Evolutionary conservation across 2,113 vertebrate genomes (phyloP).

Genomic region (Synchiropus splendidus): DNA sequence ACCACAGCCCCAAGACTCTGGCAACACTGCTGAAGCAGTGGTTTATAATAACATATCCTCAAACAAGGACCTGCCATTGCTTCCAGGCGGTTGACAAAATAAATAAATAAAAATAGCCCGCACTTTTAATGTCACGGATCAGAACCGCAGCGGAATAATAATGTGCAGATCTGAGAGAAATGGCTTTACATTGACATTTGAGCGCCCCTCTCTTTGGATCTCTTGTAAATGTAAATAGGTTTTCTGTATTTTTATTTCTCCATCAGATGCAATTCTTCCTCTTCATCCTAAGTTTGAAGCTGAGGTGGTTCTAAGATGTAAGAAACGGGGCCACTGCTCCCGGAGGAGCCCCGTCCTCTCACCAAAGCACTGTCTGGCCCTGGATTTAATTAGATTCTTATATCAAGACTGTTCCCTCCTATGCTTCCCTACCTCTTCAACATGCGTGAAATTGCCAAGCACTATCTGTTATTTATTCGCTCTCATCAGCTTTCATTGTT

Average conservation of each 20-base stretch:
- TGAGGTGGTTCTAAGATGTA: slow-evolving; percentile 31
- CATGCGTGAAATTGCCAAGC: slow-evolving; percentile 58
- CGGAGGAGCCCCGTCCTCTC: slow-evolving; percentile 51
- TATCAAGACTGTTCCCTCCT: slow-evolving; percentile 49
- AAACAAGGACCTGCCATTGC: too few species aligned
- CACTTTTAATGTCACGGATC: too few species aligned
- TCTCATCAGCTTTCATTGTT: slow-evolving; percentile 59
- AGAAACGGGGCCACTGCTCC: slow-evolving; percentile 54
- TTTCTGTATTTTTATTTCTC: too few species aligned
- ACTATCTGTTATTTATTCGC: slow-evolving; percentile 70
- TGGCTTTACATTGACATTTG: slow-evolving; percentile 2
- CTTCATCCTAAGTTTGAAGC: slow-evolving; percentile 26
- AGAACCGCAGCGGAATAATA: too few species aligned
- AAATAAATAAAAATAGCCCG: too few species aligned
- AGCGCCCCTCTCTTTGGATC: neutral
- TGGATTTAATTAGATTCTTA: slow-evolving; percentile 69
- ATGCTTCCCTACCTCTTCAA: slow-evolving; percentile 60
- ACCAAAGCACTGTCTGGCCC: slow-evolving; percentile 53
- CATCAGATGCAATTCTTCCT: too few species aligned
- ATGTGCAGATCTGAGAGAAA: too few species aligned
- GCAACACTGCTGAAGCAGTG: neutral
- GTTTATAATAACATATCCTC: too few species aligned
- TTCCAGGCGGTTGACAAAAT: too few species aligned
- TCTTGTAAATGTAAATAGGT: neutral
- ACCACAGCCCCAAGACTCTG: too few species aligned